These are phyloP conservation scores for Dryocosmus kuriphilus DNA, from an alignment of 2,888 invertebrate species.

Conservation along the genomic window DNA sequence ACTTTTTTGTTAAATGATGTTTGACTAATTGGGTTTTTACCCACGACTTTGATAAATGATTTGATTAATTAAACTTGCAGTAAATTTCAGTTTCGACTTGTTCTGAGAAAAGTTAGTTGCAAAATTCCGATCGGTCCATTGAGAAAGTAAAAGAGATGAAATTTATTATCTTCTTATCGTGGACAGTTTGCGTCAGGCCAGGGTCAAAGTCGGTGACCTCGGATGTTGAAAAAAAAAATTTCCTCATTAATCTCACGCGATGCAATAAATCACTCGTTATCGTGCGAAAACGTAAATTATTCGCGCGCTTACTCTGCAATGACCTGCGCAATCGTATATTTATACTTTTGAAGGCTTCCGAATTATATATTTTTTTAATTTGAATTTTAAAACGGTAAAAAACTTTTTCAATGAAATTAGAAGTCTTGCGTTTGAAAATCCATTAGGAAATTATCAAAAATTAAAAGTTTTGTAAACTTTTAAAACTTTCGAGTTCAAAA, in stretches of 20 bases:
- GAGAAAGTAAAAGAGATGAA: slow-evolving; percentile 45
- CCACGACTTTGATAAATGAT: neutral
- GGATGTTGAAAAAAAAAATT: slow-evolving; percentile 45
- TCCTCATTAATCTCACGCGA: neutral
- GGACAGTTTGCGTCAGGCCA: slow-evolving; percentile 58
- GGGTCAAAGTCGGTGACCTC: slow-evolving; percentile 62
- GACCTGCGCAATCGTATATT: slow-evolving; percentile 29
- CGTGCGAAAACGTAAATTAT: slow-evolving; percentile 29
- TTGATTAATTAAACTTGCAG: neutral
- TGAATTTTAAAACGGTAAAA: too few species aligned
- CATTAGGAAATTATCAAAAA: too few species aligned
- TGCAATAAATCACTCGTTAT: slow-evolving; percentile 34
- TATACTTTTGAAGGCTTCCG: neutral
- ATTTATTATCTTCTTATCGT: slow-evolving; percentile 56
- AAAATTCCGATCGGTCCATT: slow-evolving; percentile 43
- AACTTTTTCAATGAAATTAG: too few species aligned
- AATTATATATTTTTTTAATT: neutral
- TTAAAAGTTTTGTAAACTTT: too few species aligned
- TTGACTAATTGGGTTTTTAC: slow-evolving; percentile 16
- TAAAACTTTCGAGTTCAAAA: too few species aligned
- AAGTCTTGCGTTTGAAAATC: too few species aligned
- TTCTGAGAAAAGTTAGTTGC: slow-evolving; percentile 23
- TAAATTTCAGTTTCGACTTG: slow-evolving; percentile 11
- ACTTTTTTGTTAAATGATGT: neutral
- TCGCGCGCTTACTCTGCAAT: slow-evolving; percentile 34